These are phyloP conservation scores for Carapus acus DNA, from an alignment of 2,797 vertebrate genomes.

Conservation along the genomic window DNA sequence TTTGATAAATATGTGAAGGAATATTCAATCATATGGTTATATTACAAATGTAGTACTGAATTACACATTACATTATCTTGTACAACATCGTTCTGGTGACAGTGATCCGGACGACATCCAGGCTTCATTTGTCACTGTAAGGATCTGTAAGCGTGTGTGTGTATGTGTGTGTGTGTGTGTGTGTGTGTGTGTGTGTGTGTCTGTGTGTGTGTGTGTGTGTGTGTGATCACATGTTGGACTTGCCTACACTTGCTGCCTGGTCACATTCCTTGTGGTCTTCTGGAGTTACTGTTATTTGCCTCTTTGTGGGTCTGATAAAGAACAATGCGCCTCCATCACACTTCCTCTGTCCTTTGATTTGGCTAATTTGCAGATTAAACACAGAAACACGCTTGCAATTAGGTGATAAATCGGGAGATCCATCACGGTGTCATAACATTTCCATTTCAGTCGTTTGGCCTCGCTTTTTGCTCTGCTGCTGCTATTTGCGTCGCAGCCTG, in stretches of 20 bases:
- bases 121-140: conserved; percentile 30
- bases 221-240: conserved; percentile 48
- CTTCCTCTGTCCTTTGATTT: conserved; percentile 12
- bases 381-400: no score
- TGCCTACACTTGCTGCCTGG: conserved; percentile 59
- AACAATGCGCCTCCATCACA: conserved; percentile 20
- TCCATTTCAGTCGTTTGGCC: no score
- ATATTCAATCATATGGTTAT: no score
- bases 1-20: no score
- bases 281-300: conserved; percentile 56
- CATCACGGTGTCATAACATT: no score
- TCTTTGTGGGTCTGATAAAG: conserved; percentile 39
- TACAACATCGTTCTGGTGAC: no score
- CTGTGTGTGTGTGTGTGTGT: conserved; percentile 6
- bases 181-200: conserved; percentile 22
- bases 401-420: no score
- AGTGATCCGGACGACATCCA: conserved; percentile 17
- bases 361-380: conserved; percentile 3
- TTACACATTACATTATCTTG: no score
- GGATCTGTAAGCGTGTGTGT: conserved; percentile 47
- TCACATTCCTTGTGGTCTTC: conserved; percentile 66
- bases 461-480: no score
- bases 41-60: no score
- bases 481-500: no score
- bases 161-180: conserved; percentile 7